A percentile compares a stretch with the other conserved stretches of the same genome.
Conservation (phyloP, 1,140 invertebrate genomes). For the Oncopeltus fasciatus region DNA sequence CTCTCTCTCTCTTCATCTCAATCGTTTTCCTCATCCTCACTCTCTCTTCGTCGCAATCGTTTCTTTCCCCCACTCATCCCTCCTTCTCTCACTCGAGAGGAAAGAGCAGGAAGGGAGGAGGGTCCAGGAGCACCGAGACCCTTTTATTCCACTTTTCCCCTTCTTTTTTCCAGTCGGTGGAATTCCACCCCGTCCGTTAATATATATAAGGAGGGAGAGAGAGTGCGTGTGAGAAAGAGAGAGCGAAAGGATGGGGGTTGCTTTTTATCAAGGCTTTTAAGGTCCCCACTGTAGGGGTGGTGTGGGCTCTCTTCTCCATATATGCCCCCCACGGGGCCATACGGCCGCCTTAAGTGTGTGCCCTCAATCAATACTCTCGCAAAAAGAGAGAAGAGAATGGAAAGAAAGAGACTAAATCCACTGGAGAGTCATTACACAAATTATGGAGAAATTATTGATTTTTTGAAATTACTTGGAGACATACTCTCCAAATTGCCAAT, state of each 20-base stretch:
- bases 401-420: no score
- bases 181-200: slow-evolving; percentile 9
- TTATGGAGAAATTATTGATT: no score
- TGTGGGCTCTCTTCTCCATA: neutral
- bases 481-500: no score
- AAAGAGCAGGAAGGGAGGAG: neutral
- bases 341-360: neutral
- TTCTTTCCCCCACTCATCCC: no score
- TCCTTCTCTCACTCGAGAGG: neutral
- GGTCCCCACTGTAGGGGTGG: neutral
- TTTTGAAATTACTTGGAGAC: no score
- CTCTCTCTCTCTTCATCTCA: neutral
- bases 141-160: slow-evolving; percentile 9
- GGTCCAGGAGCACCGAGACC: neutral
- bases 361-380: slow-evolving; percentile 4
- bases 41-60: no score
- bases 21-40: no score
- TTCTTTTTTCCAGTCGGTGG: slow-evolving; percentile 7
- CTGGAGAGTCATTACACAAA: no score
- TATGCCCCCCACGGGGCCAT: neutral
- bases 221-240: no score
- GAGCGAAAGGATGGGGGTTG: neutral
- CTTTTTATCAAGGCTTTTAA: slow-evolving; percentile 8
- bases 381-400: no score
- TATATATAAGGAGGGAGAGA: slow-evolving; percentile 4